Evolutionary conservation across 2,888 invertebrate genomes (phyloP).

Genomic region (Lordiphosa andalusiaca): DNA sequence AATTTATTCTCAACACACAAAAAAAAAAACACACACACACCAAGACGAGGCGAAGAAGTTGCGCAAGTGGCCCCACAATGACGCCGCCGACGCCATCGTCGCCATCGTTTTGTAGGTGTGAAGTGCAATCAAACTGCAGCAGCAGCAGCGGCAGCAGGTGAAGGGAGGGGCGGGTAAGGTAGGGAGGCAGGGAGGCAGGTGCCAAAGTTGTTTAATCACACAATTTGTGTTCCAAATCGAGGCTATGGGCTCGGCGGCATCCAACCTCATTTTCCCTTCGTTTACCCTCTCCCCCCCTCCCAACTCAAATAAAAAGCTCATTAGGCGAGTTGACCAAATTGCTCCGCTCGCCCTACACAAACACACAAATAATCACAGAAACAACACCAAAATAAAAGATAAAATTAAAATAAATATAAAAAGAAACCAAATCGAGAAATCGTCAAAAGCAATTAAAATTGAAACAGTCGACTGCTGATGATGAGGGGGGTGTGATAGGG

Average conservation of each 20-base stretch:
- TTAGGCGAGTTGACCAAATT: slow-evolving; percentile 68
- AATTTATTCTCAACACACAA: slow-evolving; percentile 49
- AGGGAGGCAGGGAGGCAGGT: slow-evolving; percentile 55
- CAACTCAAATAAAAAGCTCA: slow-evolving; percentile 69
- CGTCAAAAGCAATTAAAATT: slow-evolving; percentile 63
- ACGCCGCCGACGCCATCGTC: not conserved
- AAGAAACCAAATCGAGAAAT: slow-evolving; percentile 21
- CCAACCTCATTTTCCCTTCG: slow-evolving; percentile 5
- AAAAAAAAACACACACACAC: not conserved
- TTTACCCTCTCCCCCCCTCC: too few species aligned
- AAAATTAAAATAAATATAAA: slow-evolving; percentile 36
- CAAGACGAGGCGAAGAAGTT: slow-evolving; percentile 40
- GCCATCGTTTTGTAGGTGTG: slow-evolving; percentile 44
- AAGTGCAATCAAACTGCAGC: slow-evolving; percentile 71
- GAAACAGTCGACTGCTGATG: slow-evolving; percentile 50
- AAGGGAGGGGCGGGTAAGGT: slow-evolving; percentile 9
- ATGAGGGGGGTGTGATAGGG: slow-evolving; percentile 2
- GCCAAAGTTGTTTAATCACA: slow-evolving; percentile 73
- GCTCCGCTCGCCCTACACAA: slow-evolving; percentile 22
- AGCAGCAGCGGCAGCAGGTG: too few species aligned
- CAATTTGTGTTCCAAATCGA: slow-evolving; percentile 51
- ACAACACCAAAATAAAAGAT: slow-evolving; percentile 3
- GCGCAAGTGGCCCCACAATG: slow-evolving; percentile 52
- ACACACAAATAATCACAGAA: slow-evolving; percentile 32
- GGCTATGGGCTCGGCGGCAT: slow-evolving; percentile 18